Evolutionary conservation across 2,797 vertebrate genomes (phyloP), one percentile per base, ranked within the genome.

Genomic region (Microctenopoma lineatum): DNA sequence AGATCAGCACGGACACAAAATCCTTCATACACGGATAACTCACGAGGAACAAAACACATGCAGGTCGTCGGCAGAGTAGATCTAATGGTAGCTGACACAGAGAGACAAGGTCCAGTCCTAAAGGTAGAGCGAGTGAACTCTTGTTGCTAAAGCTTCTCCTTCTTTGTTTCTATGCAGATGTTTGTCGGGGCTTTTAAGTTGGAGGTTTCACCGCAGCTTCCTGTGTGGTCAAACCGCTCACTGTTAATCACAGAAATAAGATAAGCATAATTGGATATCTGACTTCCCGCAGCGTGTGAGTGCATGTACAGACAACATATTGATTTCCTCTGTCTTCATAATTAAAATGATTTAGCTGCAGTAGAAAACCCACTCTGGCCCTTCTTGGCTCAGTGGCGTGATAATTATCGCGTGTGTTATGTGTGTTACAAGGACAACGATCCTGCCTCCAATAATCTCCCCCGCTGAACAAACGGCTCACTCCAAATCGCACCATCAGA

Each of bases 301-400:
- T 56, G 64, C 76, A 74, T 75, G 77, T 80, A 84, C 78, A 78
- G 70, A 87, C 81, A 86, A 81, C 84, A 81, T 83, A 88, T 89
- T 80, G 86, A 90, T 90, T 90, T 85, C 61, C 76, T 47, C 72
- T 79, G 86, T 86, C 84, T 79, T 81, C 67, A 53, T 83, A 85
- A 87, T 90, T 84, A 86, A 88, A 87, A 85, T 88, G 75, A 84
- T 89, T 90, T 83, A 81, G 77, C 70, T 68, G 75, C 70, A 74
- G 81, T 83, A 78, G 66, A 69, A 81, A 72, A 78, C 59, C 77
- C 73, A 26, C 66, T 58, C 59, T 18, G 68, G 34, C 75, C 79
- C 59, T 73, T 54, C 76, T 77, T 78, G 68, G 70, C 69, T 80
- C 64, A 66, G 36, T 27, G 41, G 66, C 11, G 61, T 57, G 74